These are phyloP conservation scores for Hylomyscus alleni DNA, from an alignment of 2,797 vertebrate species.

Conservation along the genomic window DNA sequence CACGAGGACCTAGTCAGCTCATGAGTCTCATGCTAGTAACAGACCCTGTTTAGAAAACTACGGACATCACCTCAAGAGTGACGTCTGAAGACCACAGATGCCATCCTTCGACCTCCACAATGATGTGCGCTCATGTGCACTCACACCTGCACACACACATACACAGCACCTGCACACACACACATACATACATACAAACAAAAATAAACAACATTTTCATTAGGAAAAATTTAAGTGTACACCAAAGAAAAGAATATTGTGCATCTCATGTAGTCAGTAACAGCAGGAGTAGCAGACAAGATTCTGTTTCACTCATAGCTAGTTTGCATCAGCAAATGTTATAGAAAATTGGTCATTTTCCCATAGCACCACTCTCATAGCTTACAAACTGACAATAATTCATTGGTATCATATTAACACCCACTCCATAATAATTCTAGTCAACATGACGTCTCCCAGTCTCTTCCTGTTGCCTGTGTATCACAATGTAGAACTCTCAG, in stretches of 20 bases:
- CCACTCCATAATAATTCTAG: not conserved
- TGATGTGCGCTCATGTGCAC: not conserved
- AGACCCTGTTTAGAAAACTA: not conserved
- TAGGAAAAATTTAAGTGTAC: slow-evolving; percentile 6
- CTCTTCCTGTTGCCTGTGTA: not conserved
- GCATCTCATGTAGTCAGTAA: not conserved
- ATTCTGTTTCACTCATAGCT: slow-evolving; percentile 29
- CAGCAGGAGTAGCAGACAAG: not conserved
- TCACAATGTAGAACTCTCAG: not conserved
- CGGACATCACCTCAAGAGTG: not conserved
- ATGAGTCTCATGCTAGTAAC: not conserved
- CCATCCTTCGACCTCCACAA: not conserved
- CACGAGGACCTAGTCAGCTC: not conserved
- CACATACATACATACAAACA: no score
- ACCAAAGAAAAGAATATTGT: not conserved
- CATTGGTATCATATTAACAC: not conserved
- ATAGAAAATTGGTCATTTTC: slow-evolving; percentile 42
- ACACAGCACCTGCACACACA: not conserved
- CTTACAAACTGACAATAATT: slow-evolving; percentile 43
- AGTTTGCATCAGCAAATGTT: not conserved
- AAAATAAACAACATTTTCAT: not conserved
- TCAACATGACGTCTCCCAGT: not conserved
- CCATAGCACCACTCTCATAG: slow-evolving; percentile 4
- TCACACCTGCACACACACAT: not conserved
- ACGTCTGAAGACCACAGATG: not conserved